phyloP scores from a whole-genome alignment of 2,888 invertebrate species.

The Limulus polyphemus region DNA sequence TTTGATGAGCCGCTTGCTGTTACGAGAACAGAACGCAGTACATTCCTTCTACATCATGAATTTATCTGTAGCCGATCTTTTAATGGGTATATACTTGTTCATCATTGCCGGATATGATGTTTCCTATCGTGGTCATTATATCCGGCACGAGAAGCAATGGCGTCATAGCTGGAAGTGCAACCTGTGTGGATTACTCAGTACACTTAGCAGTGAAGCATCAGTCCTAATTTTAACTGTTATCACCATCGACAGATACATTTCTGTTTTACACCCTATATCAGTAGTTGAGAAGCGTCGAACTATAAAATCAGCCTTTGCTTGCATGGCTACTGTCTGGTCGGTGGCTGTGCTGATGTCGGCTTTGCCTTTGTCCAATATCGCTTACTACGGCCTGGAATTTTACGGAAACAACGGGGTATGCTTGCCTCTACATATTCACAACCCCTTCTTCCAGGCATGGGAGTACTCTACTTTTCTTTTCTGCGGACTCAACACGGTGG shows the following conservation, averaged over 20 bases:
- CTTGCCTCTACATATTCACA: conserved; percentile 48
- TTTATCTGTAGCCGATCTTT: conserved; percentile 48
- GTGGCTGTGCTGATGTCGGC: conserved; percentile 42
- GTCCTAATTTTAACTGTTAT: conserved; percentile 48
- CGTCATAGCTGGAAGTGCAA: conserved; percentile 46
- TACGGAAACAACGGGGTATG: conserved; percentile 50
- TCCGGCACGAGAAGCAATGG: conserved; percentile 48
- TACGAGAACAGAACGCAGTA: conserved; percentile 44
- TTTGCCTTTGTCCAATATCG: conserved; percentile 39
- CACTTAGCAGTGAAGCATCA: conserved; percentile 49
- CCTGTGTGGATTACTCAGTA: conserved; percentile 47
- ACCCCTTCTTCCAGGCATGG: conserved; percentile 41
- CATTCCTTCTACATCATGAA: conserved; percentile 51
- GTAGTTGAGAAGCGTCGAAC: conserved; percentile 36
- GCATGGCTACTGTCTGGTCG: conserved; percentile 42
- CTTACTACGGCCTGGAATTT: conserved; percentile 46
- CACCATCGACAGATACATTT: conserved; percentile 49
- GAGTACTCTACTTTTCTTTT: conserved; percentile 48
- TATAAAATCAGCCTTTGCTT: conserved; percentile 39
- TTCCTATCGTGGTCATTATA: conserved; percentile 44
- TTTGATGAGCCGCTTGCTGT: conserved; percentile 44
- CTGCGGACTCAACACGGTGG: conserved; percentile 45
- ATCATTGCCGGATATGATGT: conserved; percentile 47
- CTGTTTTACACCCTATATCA: conserved; percentile 46
- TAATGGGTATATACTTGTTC: conserved; percentile 51